These are phyloP conservation scores for Cephalotes varians DNA, from an alignment of 2,888 invertebrate species.

Conservation along the genomic window DNA sequence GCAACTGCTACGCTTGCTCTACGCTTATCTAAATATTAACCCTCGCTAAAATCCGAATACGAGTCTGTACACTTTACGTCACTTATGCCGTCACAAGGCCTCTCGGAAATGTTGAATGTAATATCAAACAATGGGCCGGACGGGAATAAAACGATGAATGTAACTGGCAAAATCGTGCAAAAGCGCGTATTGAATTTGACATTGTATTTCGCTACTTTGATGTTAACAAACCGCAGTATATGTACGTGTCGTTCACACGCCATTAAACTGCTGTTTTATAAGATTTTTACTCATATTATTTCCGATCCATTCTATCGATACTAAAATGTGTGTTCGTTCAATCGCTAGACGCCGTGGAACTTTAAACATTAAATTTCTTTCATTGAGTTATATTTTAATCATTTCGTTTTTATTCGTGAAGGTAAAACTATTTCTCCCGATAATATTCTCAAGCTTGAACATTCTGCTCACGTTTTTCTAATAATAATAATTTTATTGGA, in stretches of 20 bases:
- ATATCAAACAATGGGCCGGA: constrained; percentile 17
- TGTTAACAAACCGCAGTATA: constrained; percentile 8
- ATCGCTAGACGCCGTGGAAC: not conserved
- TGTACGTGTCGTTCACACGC: not conserved
- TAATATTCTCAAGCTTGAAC: not conserved
- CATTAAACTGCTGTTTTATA: not conserved
- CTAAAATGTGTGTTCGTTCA: not conserved
- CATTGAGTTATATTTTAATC: not conserved
- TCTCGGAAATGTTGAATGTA: constrained; percentile 29
- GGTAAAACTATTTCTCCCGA: not conserved
- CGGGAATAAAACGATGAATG: not conserved
- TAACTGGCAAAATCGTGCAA: constrained; percentile 12
- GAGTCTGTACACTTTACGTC: constrained; percentile 18
- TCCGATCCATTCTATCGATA: not conserved
- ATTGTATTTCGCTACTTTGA: not conserved
- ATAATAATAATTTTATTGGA: not conserved
- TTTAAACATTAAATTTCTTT: not conserved
- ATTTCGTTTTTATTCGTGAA: not conserved
- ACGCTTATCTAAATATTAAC: constrained; percentile 29
- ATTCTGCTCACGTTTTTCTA: not conserved
- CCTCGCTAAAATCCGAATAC: not conserved
- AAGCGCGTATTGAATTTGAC: constrained; percentile 19
- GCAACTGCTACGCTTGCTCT: not conserved
- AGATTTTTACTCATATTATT: not conserved
- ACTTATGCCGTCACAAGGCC: constrained; percentile 25